Base-by-base conservation (phyloP, 1,140 invertebrate species). In the Leptoteleia sp. region DNA sequence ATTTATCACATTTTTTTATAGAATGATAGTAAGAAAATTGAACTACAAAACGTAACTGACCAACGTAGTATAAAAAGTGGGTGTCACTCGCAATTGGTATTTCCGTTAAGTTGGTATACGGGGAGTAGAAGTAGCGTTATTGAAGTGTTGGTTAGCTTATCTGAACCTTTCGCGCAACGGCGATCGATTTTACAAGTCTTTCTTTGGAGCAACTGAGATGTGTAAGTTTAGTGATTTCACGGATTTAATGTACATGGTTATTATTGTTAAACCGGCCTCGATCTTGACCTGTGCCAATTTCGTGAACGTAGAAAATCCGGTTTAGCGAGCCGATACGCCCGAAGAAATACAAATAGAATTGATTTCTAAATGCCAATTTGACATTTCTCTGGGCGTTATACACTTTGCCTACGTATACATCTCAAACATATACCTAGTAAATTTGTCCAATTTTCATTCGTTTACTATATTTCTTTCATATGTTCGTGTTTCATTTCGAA, bases 281-380 rank as follows among this genome's bases (percentile, higher is more conserved):
- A n/a, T n/a, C n/a, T n/a, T n/a, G n/a, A n/a, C n/a, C n/a, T n/a
- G n/a, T n/a, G n/a, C n/a, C n/a, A n/a, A n/a, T n/a, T n/a, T n/a
- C n/a, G n/a, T n/a, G n/a, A n/a, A n/a, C n/a, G n/a, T n/a, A n/a
- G n/a, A n/a, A n/a, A n/a, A n/a, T n/a, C n/a, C n/a, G n/a, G n/a
- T n/a, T n/a, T n/a, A n/a, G n/a, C n/a, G n/a, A n/a, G n/a, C n/a
- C n/a, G n/a, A n/a, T n/a, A n/a, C n/a, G n/a, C n/a, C n/a, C n/a
- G n/a, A n/a, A n/a, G n/a, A n/a, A n/a, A n/a, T n/a, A n/a, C n/a
- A n/a, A n/a, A n/a, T n/a, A n/a, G n/a, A n/a, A n/a, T n/a, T n/a
- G n/a, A 27, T 43, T 33, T 31, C 25, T 31, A 71, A 71, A 71
- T 71, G 67, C 52, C 67, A 71, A 33, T 71, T 33, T 15, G 29